These are phyloP conservation scores for Pempheris klunzingeri DNA, from an alignment of 2,797 vertebrate genomes.

Conservation along the genomic window DNA sequence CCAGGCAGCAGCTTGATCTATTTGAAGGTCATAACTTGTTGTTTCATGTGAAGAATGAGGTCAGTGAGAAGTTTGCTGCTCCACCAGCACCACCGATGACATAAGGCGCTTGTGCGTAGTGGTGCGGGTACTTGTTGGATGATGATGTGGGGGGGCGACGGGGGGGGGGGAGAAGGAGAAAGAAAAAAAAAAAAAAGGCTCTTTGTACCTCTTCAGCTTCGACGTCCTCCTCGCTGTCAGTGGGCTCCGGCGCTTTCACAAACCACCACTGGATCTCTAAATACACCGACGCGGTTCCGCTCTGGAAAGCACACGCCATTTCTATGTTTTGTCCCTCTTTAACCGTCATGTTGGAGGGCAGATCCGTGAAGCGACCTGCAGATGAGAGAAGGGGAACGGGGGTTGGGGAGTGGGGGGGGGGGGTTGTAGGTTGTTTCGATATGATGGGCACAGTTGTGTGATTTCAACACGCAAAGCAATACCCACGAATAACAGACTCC, in stretches of 20 bases:
- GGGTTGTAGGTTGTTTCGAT: no score
- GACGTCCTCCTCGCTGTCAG: conserved; percentile 85
- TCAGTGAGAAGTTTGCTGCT: conserved; percentile 28
- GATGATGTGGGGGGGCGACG: conserved; percentile 38
- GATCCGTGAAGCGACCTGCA: conserved; percentile 95
- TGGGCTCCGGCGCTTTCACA: conserved; percentile 88
- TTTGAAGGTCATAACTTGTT: conserved; percentile 8
- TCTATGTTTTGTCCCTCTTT: conserved; percentile 96
- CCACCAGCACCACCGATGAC: neutral
- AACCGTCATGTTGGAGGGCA: conserved; percentile 93
- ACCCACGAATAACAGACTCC: conserved; percentile 13
- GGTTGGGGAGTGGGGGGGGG: neutral
- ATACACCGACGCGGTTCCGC: conserved; percentile 92
- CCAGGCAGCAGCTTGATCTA: neutral
- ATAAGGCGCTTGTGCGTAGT: conserved; percentile 50
- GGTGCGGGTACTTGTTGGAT: conserved; percentile 43
- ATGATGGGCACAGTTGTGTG: conserved; percentile 28
- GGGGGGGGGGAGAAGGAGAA: neutral
- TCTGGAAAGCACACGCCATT: conserved; percentile 97
- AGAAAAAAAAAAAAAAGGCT: neutral
- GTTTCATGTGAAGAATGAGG: neutral
- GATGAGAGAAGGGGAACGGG: conserved; percentile 61
- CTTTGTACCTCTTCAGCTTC: conserved; percentile 89
- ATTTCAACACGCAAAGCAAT: conserved; percentile 21
- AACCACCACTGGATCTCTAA: conserved; percentile 99